Base-by-base conservation (phyloP, 2,888 invertebrate genomes). In the Galeopsomyia nigrocyanea region DNA sequence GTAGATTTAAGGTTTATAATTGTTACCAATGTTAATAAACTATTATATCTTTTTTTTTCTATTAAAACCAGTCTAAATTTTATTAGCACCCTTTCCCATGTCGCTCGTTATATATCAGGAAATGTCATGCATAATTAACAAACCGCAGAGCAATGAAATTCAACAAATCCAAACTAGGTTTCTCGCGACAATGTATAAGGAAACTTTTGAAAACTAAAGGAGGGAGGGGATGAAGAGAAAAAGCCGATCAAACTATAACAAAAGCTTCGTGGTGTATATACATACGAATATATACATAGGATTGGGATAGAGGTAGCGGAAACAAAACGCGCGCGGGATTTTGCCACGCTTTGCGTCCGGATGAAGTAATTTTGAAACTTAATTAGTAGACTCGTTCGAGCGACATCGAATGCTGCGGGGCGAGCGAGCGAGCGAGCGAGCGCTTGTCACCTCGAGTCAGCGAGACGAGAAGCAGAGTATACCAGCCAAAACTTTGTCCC, bases 351-450 rank as follows among this genome's bases (percentile, higher is more conserved):
- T 39, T 39, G 39, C 47, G 19, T 50, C 47, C 58, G 69, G 63
- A 70, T 70, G 58, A 64, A 71, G 74, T 71, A 70, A 74, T 74
- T 71, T 70, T 74, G 66, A 71, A 74, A 68, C 74, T 71, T 68
- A 70, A 74, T 74, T 74, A 71, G 74, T 39, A 53, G 67, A 67
- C 64, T 63, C 63, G 63, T 55, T 70, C 58, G 69, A 46, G 19
- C 39, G 49, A 50, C 58, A 62, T 70, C 67, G 31, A 60, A 66
- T 67, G 26, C 22, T 65, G 69, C 64, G 17, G 13, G 64, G 66
- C 51, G 26, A 39, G 31, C 7, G 51, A 53, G 19, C 17, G 17
- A 10, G 2, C 17, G 10, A 2, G 53, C 53, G 6, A 1, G 39
- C 47, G 31, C 58, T 74, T 67, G 70, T 67, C 70, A 58, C 65